Conservation (phyloP, 2,797 vertebrate genomes). For the Carcharodon carcharias region DNA sequence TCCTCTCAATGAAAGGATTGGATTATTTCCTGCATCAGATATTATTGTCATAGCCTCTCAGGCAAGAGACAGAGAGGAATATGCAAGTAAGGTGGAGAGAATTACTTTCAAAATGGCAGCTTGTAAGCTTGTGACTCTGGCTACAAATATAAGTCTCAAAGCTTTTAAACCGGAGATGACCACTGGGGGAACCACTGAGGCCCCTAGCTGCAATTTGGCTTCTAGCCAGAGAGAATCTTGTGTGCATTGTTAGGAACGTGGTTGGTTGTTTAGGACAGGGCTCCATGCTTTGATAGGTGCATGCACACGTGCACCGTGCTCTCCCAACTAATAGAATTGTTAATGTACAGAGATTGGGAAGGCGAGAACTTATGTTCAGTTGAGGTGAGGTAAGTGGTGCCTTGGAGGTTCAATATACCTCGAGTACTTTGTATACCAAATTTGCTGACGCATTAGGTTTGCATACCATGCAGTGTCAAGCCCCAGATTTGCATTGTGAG, state of each 20-base stretch:
- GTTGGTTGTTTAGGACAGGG: not conserved
- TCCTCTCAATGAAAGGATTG: not conserved
- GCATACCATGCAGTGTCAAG: not conserved
- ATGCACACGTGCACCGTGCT: not conserved
- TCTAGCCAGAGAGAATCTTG: not conserved
- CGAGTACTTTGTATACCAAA: not conserved
- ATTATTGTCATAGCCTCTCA: not conserved
- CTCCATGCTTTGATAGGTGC: not conserved
- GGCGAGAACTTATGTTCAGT: not conserved
- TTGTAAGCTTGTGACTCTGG: not conserved
- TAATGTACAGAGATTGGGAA: not conserved
- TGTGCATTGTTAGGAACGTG: not conserved
- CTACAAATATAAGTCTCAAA: not conserved
- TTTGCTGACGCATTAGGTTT: not conserved
- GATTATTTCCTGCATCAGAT: not conserved
- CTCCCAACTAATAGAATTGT: not conserved
- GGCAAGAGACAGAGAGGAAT: not conserved
- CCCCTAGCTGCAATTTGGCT: not conserved
- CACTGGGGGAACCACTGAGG: not conserved
- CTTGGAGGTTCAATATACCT: not conserved
- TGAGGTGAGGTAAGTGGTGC: not conserved
- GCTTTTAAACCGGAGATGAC: not conserved
- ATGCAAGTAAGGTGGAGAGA: not conserved
- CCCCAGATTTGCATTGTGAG: not conserved
- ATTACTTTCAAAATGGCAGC: not conserved